Percentiles rank a stretch among this genome's conserved stretches.
Conservation (phyloP, 2,888 invertebrate species). For the Dicranocentrus wangi region DNA sequence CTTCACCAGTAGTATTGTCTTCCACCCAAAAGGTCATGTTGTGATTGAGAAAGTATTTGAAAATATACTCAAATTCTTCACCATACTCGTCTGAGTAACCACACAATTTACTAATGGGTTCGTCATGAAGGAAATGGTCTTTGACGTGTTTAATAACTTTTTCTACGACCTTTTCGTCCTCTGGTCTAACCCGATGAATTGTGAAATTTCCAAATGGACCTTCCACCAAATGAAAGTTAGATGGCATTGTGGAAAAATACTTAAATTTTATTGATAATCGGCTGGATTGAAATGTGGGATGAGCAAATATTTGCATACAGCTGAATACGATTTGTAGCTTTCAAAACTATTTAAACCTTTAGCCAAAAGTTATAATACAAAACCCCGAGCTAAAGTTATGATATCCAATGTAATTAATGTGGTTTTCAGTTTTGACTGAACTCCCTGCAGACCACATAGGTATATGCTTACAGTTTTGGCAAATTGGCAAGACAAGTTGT, state of each 20-base stretch:
- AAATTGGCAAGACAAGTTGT: too few relatives aligned
- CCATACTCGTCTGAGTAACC: conserved; percentile 20
- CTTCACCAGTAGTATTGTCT: conserved; percentile 32
- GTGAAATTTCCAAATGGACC: not conserved
- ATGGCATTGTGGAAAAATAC: too few relatives aligned
- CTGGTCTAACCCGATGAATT: not conserved
- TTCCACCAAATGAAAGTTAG: conserved; percentile 23
- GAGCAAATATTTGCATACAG: not conserved
- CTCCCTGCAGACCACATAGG: too few relatives aligned
- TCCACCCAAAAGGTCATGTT: conserved; percentile 37
- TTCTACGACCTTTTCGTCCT: conserved; percentile 19
- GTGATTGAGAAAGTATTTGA: conserved; percentile 1
- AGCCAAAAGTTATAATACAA: too few relatives aligned
- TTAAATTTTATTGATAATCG: too few relatives aligned
- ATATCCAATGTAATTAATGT: too few relatives aligned
- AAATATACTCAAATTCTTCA: conserved; percentile 19
- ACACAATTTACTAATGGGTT: conserved; percentile 14
- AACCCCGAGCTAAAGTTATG: too few relatives aligned
- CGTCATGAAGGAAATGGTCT: conserved; percentile 21
- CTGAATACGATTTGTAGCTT: too few relatives aligned
- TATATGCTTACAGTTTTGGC: too few relatives aligned
- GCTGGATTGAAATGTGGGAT: too few relatives aligned
- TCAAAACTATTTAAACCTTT: too few relatives aligned
- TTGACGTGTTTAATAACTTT: conserved; percentile 12
- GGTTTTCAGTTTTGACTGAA: too few relatives aligned